Conservation (phyloP, 2,888 invertebrate genomes). For the Drosophila ezoana region DNA sequence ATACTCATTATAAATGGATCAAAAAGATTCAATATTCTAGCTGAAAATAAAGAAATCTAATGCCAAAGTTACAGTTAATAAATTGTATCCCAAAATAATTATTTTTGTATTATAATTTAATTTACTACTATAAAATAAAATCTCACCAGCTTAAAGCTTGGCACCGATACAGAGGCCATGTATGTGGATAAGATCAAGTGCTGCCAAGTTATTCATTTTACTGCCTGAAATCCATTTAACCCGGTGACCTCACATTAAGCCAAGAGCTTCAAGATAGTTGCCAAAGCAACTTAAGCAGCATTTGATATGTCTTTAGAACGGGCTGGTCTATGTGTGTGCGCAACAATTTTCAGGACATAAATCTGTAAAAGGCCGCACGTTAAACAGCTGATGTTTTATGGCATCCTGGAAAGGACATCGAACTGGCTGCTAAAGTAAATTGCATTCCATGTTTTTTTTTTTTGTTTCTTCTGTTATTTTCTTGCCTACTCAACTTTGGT, state of each 20-base stretch:
- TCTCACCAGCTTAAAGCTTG: not conserved
- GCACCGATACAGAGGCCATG: slow-evolving; percentile 10
- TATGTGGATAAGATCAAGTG: slow-evolving; percentile 15
- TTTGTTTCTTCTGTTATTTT: slow-evolving; percentile 1
- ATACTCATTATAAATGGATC: no score
- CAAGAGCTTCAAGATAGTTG: slow-evolving; percentile 54
- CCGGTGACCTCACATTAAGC: slow-evolving; percentile 31
- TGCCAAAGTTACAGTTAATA: not conserved
- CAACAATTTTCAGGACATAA: slow-evolving; percentile 63
- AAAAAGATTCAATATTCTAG: no score
- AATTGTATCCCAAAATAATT: no score
- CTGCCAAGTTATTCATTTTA: slow-evolving; percentile 57
- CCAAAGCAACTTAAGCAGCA: slow-evolving; percentile 59
- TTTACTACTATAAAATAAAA: not conserved
- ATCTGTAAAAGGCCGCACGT: slow-evolving; percentile 60
- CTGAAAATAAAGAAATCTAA: no score
- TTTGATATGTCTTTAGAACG: slow-evolving; percentile 27
- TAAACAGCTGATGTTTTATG: slow-evolving; percentile 74
- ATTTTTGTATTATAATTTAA: not conserved
- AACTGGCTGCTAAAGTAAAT: slow-evolving; percentile 61
- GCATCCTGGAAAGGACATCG: slow-evolving; percentile 59
- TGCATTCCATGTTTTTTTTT: slow-evolving; percentile 51
- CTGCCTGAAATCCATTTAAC: slow-evolving; percentile 40
- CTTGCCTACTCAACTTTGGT: slow-evolving; percentile 41
- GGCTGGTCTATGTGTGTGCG: slow-evolving; percentile 28